Percentiles rank a stretch among this genome's conserved stretches.
Conservation (phyloP, 2,113 vertebrate species). For the Callorhinus ursinus region DNA sequence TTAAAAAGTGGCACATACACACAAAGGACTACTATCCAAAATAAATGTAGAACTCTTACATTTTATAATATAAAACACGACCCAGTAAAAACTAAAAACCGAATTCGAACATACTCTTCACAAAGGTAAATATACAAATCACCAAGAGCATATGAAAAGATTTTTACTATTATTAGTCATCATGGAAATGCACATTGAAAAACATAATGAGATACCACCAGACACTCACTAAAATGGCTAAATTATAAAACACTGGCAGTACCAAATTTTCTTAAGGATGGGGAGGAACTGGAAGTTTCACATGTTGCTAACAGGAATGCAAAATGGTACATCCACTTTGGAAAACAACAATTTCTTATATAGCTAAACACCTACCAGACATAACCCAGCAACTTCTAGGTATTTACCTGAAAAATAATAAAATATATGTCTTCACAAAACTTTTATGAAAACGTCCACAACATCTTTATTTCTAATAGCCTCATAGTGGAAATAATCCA, state of each 20-base stretch:
- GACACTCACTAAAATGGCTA: background rate
- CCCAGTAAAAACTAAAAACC: background rate
- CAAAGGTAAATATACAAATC: background rate
- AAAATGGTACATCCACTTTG: background rate
- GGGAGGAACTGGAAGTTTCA: background rate
- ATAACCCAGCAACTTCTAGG: background rate
- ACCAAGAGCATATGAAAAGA: background rate
- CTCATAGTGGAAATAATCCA: background rate
- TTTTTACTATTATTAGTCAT: background rate
- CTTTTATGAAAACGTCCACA: background rate
- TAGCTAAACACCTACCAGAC: background rate
- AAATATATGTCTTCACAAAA: background rate
- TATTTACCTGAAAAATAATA: background rate
- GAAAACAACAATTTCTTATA: background rate
- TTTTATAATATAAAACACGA: background rate
- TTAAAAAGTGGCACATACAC: rapidly evolving
- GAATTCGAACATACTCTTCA: background rate
- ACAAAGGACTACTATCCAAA: background rate
- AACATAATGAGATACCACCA: background rate
- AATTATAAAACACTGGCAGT: background rate
- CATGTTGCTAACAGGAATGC: background rate
- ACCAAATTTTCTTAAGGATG: background rate
- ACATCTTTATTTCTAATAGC: background rate
- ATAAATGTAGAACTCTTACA: background rate
- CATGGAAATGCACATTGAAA: background rate